Percentiles rank a stretch among this genome's conserved stretches.
phyloP scores from a whole-genome alignment of 1,140 invertebrate species.

The Hycleus cichorii region DNA sequence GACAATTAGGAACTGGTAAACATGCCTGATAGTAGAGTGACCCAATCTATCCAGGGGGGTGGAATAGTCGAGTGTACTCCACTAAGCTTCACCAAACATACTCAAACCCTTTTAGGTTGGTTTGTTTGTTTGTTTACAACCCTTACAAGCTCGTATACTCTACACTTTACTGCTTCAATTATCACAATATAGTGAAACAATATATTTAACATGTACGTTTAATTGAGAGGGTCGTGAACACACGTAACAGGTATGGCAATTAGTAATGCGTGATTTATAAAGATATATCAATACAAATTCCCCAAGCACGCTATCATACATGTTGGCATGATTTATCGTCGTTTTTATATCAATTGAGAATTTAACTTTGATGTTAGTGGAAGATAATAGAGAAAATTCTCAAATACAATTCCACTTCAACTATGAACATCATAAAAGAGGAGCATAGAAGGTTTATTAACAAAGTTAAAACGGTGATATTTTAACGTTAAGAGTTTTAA shows the following conservation, averaged over 20 bases:
- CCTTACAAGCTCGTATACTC: conserved; percentile 8
- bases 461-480: conserved; percentile 38
- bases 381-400: no score
- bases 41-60: no score
- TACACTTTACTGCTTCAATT: conserved; percentile 15
- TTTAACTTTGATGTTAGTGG: no score
- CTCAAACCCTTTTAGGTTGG: neutral
- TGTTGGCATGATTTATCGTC: no score
- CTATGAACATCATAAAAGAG: neutral
- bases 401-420: no score
- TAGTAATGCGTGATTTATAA: neutral
- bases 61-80: neutral
- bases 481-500: conserved; percentile 24
- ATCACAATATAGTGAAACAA: conserved; percentile 1
- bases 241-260: conserved; percentile 1
- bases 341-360: no score
- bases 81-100: conserved; percentile 6
- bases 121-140: conserved; percentile 4
- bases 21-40: conserved; percentile 7
- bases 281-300: conserved; percentile 3
- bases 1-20: conserved; percentile 17
- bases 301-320: no score
- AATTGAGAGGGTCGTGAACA: neutral
- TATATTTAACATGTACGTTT: conserved; percentile 1
- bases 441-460: conserved; percentile 14